A percentile compares a stretch with the other conserved stretches of the same genome.
phyloP scores from a whole-genome alignment of 2,113 vertebrate species.

The Arvicanthis niloticus region DNA sequence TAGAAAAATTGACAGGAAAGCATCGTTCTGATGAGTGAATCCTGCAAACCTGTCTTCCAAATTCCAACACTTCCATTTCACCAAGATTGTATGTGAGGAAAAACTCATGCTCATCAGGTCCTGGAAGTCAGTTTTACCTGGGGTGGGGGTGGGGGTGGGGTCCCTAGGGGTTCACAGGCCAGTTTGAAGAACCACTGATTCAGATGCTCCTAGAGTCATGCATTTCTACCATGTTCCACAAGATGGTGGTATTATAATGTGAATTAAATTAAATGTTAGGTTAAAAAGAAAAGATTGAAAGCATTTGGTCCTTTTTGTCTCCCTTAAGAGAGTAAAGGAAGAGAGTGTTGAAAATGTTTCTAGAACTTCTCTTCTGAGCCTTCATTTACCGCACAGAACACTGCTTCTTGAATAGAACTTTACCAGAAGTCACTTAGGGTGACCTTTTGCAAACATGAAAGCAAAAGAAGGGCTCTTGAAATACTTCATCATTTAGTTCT shows the following conservation, averaged over 20 bases:
- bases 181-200: background rate
- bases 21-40: background rate
- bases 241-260: constrained; percentile 71
- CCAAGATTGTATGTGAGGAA: background rate
- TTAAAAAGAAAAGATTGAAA: constrained; percentile 19
- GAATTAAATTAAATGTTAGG: constrained; percentile 42
- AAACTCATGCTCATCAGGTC: background rate
- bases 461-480: background rate
- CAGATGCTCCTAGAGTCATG: background rate
- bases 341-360: background rate
- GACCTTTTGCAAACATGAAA: background rate
- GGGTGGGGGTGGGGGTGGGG: no score
- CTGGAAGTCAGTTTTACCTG: background rate
- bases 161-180: background rate
- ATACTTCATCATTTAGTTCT: background rate
- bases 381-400: background rate
- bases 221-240: constrained; percentile 59
- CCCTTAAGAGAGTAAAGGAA: background rate
- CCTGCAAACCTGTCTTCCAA: background rate
- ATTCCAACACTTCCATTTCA: background rate
- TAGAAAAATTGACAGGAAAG: background rate
- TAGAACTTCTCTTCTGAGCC: background rate
- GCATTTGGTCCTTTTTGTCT: background rate
- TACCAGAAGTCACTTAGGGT: background rate
- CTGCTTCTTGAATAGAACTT: background rate